Evolutionary conservation across 1,140 invertebrate genomes (phyloP).

Genomic region (Orchesella cincta): DNA sequence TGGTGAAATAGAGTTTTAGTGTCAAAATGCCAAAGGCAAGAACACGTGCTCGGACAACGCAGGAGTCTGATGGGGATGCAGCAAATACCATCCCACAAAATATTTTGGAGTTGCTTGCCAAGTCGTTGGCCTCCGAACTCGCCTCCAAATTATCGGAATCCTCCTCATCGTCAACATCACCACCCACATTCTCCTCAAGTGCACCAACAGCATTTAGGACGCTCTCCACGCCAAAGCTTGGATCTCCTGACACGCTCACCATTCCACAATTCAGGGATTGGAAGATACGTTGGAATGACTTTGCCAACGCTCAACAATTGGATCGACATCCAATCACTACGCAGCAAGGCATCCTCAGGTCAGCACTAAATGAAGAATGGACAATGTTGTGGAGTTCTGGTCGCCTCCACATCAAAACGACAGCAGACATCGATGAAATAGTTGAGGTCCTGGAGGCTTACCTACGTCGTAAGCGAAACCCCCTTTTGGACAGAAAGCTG

Average conservation of each 20-base stretch:
- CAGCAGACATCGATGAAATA: background rate
- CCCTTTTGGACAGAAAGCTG: background rate
- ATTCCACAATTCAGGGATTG: slow-evolving; percentile 13
- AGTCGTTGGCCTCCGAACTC: no score
- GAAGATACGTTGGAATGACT: slow-evolving; percentile 7
- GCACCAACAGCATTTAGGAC: background rate
- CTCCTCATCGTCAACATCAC: no score
- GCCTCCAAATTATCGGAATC: no score
- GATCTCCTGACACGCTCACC: background rate
- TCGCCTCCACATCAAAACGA: background rate
- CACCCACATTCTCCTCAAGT: background rate
- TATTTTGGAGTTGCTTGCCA: no score
- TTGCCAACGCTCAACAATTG: background rate
- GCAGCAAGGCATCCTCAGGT: background rate
- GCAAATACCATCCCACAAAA: no score
- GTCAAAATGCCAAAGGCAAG: no score
- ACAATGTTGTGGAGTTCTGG: slow-evolving; percentile 12
- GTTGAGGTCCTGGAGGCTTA: background rate
- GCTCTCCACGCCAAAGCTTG: background rate
- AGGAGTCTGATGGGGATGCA: no score
- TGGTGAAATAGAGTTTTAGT: no score
- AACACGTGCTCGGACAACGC: no score
- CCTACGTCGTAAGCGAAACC: background rate
- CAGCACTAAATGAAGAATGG: background rate
- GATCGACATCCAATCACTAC: background rate